Base-by-base conservation (phyloP, 2,888 invertebrate genomes). In the Acronicta alni region DNA sequence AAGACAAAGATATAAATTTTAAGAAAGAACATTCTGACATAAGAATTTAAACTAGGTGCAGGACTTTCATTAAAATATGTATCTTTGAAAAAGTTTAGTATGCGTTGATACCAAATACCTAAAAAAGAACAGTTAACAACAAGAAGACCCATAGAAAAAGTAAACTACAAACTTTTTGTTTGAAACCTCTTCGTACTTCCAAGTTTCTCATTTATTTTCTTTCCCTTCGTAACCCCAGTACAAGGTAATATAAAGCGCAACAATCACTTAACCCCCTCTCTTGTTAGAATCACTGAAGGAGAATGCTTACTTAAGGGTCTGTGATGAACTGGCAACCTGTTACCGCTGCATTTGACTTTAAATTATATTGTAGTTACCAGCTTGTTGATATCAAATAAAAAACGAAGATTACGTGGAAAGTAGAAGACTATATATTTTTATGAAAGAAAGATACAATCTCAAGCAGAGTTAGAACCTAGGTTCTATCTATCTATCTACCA, bases 241-340 rank as follows among this genome's bases (percentile, higher is more conserved):
- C 47, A 62, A 49, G 41, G 38, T 53, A 45, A 52, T 48, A 53
- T 35, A 56, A 52, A 45, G n/a, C 15, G 26, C 65, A 39, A 59
- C 16, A 60, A 12, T 23, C 41, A 30, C 52, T 61, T 61, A 26
- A 44, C 51, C 61, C 65, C 71, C 67, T 66, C 64, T 65, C 57
- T 77, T 62, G 57, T 67, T 45, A 48, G 57, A 67, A 45, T 69
- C 63, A 60, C 53, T 61, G 60, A 67, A 67, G 57, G 55, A 64
- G 60, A 68, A 62, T 47, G 57, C 52, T 62, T 62, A 18, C 62
- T 52, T 51, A 67, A 67, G 48, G 52, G 67, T 44, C 26, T 52
- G 18, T 67, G 51, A 67, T 53, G 32, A 47, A 67, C 67, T 48
- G 57, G 57, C 67, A 62, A 67, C 67, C 67, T 67, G 67, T 67